phyloP scores from a whole-genome alignment of 2,113 vertebrate species.

The Ceyx margarethae region DNA sequence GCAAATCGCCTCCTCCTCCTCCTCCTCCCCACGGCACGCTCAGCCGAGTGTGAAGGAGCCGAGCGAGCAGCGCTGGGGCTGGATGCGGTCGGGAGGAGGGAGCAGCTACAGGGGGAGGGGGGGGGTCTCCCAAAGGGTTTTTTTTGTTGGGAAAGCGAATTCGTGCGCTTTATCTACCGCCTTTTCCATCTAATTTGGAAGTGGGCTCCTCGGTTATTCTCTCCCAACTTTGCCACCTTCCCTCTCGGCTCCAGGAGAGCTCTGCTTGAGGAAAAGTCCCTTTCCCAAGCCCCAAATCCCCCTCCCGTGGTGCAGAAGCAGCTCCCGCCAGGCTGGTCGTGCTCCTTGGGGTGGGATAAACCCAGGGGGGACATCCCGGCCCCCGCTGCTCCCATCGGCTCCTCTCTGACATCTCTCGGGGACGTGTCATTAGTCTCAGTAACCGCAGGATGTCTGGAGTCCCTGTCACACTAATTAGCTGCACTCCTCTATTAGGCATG shows the following conservation, averaged over 20 bases:
- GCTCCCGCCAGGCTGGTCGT: background rate
- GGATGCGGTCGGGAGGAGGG: background rate
- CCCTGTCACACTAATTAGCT: slow-evolving; percentile 25
- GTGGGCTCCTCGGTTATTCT: background rate
- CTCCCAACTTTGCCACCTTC: background rate
- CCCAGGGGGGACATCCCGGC: background rate
- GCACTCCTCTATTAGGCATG: slow-evolving; percentile 33
- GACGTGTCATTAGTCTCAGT: background rate
- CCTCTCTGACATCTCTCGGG: background rate
- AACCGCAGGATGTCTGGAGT: background rate
- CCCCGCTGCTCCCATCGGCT: background rate
- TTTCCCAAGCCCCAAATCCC: background rate
- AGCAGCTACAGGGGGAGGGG: background rate
- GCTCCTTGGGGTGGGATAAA: background rate
- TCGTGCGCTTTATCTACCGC: accelerated
- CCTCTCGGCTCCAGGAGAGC: background rate
- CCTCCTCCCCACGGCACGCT: background rate
- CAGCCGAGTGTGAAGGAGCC: background rate
- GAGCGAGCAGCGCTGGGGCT: background rate
- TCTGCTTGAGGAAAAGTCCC: background rate
- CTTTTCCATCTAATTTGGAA: background rate
- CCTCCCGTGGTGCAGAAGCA: background rate
- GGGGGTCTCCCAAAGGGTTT: background rate
- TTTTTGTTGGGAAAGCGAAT: background rate
- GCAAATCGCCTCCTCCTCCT: background rate